These are phyloP conservation scores for Muntiacus muntjak DNA, from an alignment of 2,113 vertebrate species.

Conservation along the genomic window DNA sequence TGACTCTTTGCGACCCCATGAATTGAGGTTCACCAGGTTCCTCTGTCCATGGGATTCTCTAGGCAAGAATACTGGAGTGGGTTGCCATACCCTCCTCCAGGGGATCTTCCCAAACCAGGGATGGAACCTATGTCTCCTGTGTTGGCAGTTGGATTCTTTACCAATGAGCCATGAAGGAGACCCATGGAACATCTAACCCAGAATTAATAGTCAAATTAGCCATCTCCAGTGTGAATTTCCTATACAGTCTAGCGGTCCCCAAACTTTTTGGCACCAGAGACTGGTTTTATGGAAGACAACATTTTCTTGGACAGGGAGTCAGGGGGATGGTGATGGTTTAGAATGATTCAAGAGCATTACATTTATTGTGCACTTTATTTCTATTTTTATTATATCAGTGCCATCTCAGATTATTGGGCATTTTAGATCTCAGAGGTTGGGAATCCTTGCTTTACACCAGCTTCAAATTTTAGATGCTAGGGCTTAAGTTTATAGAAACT, in stretches of 20 bases:
- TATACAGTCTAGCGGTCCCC: not conserved
- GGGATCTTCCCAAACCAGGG: not conserved
- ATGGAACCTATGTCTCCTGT: not conserved
- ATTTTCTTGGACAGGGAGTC: not conserved
- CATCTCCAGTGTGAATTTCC: not conserved
- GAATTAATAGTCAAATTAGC: not conserved
- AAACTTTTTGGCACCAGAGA: not conserved
- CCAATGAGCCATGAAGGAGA: not conserved
- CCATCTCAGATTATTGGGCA: not conserved
- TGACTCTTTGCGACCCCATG: not conserved
- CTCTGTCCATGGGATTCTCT: not conserved
- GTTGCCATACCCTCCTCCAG: not conserved
- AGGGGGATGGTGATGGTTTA: not conserved
- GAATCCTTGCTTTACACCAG: not conserved
- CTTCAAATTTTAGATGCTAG: not conserved
- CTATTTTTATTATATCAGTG: not conserved
- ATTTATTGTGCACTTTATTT: not conserved
- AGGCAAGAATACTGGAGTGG: not conserved
- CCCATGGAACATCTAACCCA: not conserved
- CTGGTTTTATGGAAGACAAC: not conserved
- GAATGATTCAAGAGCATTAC: not conserved
- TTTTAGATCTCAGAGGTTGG: not conserved
- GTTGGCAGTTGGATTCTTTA: not conserved
- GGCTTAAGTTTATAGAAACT: not conserved
- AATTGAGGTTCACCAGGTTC: not conserved